Evolutionary conservation across 2,888 invertebrate genomes (phyloP), one percentile per base, ranked within the genome.

Genomic region (Morinoia aosen): DNA sequence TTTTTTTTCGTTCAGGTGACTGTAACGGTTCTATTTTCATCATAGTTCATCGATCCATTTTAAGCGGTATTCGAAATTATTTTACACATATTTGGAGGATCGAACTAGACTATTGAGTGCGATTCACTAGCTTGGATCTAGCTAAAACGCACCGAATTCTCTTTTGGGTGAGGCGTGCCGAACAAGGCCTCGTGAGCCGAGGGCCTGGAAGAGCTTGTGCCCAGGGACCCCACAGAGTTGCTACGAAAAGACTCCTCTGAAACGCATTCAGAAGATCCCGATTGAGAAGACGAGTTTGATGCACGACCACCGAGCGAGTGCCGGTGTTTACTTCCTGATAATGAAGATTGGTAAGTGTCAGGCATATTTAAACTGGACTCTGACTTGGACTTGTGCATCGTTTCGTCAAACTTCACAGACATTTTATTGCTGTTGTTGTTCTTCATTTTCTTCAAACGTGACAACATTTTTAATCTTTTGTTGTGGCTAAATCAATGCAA

Each of bases 331-430:
- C 40, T 40, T 12, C 48, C 48, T 48, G 90, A 90, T 14, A 39
- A 12, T 40, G 90, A 40, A 48, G 90, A 90, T 48, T 90, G n/a
- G 93, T 57, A n/a, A 5, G 11, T 25, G 57, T 93, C 93, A 19
- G 56, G 10, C 11, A 57, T 57, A 14, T 11, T 19, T 33, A 93
- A 57, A 56, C 57, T 16, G 12, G 93, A 57, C 39, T 93, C 93
- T 14, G 93, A 93, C 58, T 93, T 93, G 57, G 93, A 93, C 25
- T 93, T 93, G 1, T 33, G n/a, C 57, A 93, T 93, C 58, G 56
- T 57, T 33, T 93, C 93, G 93, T 93, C 93, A 93, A 93, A 93
- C 57, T 93, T 93, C 12, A 93, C 93, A 57, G 57, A 8, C 93
- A 93, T 93, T 93, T 57, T 57, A 39, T 39, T 12, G 93, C n/a